Conservation (phyloP, 2,797 vertebrate species). For the Bothrops alternatus region DNA sequence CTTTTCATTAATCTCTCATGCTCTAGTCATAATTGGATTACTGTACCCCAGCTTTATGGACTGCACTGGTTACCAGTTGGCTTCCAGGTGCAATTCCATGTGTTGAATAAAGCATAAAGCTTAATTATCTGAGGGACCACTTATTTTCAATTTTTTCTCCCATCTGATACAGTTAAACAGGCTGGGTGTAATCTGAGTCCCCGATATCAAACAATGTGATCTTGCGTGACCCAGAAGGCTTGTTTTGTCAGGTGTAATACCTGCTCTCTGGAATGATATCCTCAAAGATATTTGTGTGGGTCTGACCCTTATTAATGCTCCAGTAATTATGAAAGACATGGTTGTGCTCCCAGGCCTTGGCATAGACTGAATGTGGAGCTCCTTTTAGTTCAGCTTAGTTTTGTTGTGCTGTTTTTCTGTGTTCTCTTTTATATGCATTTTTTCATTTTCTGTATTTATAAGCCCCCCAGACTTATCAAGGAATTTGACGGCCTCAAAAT, state of each 20-base stretch:
- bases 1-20: neutral
- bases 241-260: neutral
- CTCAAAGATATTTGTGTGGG: too few species aligned
- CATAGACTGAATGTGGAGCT: too few species aligned
- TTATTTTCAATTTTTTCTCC: neutral
- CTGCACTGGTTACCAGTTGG: neutral
- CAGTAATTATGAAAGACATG: too few species aligned
- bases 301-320: too few species aligned
- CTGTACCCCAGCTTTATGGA: neutral
- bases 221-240: neutral
- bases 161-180: neutral
- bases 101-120: neutral
- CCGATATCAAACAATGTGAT: neutral
- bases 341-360: too few species aligned
- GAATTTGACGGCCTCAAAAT: neutral
- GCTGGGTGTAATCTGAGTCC: neutral
- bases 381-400: neutral
- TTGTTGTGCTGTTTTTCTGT: neutral
- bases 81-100: neutral
- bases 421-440: neutral
- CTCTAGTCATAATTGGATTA: neutral
- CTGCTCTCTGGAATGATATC: neutral
- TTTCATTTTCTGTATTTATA: neutral
- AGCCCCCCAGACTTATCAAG: neutral
- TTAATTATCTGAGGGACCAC: neutral